These are phyloP conservation scores for Paraplagusia blochii DNA, from an alignment of 2,113 vertebrate genomes.

Conservation along the genomic window DNA sequence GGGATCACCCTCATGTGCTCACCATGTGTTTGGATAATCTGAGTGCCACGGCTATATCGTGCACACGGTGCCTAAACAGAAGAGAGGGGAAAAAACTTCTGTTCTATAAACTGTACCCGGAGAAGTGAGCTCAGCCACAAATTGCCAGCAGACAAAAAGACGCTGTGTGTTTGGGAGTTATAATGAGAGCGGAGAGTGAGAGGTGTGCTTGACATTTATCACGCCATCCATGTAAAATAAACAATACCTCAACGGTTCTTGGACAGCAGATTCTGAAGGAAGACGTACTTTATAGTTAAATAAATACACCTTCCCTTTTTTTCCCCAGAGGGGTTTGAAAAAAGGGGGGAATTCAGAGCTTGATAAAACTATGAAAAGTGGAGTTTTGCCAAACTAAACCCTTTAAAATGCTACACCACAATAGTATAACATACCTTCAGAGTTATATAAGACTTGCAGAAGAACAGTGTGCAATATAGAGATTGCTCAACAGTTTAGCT, in stretches of 20 bases:
- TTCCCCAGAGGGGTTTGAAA: slow-evolving; percentile 9
- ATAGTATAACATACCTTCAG: slow-evolving; percentile 3
- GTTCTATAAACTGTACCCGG: slow-evolving; percentile 10
- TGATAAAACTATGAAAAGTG: slow-evolving; percentile 18
- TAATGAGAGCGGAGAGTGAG: slow-evolving; percentile 12
- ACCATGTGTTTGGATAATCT: background rate
- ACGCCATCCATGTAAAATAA: slow-evolving; percentile 39
- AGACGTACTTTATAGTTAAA: background rate
- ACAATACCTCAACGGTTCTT: slow-evolving; percentile 33
- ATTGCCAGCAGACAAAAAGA: slow-evolving; percentile 45
- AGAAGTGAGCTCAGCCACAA: slow-evolving; percentile 35
- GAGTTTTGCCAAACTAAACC: slow-evolving; percentile 15
- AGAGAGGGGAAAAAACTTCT: slow-evolving; percentile 1
- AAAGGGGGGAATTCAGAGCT: slow-evolving; percentile 49
- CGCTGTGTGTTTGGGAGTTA: slow-evolving; percentile 30
- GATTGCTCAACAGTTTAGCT: background rate
- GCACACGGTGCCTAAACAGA: background rate
- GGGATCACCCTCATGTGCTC: slow-evolving; percentile 28
- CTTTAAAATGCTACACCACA: background rate
- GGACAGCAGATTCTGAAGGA: slow-evolving; percentile 20
- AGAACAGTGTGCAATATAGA: slow-evolving; percentile 1
- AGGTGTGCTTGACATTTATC: slow-evolving; percentile 44
- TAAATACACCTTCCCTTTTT: background rate
- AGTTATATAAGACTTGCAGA: slow-evolving; percentile 16
- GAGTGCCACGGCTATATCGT: background rate